A percentile compares a stretch with the other conserved stretches of the same genome.
These are phyloP conservation scores for Phylloscopus whistleri DNA, from an alignment of 2,113 vertebrate species.

Conservation along the genomic window DNA sequence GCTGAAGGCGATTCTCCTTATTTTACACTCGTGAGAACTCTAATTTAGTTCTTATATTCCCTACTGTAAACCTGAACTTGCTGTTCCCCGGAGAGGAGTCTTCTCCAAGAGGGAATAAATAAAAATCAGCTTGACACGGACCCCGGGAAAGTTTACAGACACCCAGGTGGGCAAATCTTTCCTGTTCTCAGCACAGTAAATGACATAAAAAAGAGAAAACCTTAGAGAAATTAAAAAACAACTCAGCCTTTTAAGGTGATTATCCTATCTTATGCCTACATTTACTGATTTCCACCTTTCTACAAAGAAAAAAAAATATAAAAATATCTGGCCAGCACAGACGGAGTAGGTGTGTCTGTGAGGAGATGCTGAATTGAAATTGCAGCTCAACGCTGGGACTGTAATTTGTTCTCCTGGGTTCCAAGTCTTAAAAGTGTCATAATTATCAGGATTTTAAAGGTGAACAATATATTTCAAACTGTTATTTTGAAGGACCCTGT, in stretches of 20 bases:
- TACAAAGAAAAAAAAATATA: not conserved
- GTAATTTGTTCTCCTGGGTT: not conserved
- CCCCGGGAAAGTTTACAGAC: not conserved
- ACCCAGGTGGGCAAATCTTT: not conserved
- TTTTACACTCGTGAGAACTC: not conserved
- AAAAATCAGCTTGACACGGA: not conserved
- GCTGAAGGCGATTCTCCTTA: not conserved
- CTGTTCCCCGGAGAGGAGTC: not conserved
- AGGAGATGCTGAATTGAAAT: not conserved
- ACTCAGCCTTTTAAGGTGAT: not conserved
- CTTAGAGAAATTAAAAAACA: not conserved
- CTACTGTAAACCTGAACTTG: not conserved
- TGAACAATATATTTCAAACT: not conserved
- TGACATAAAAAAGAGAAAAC: not conserved
- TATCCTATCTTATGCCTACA: not conserved
- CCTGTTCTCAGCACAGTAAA: not conserved
- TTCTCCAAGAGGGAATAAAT: not conserved
- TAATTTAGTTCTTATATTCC: not conserved
- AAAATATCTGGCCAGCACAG: not conserved
- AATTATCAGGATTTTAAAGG: not conserved
- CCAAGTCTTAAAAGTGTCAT: not conserved
- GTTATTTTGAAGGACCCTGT: not conserved
- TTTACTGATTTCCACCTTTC: not conserved
- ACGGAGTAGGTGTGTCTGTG: not conserved
- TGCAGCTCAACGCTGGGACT: not conserved